phyloP scores from a whole-genome alignment of 2,888 invertebrate genomes.

The Drosophila maculinotata region DNA sequence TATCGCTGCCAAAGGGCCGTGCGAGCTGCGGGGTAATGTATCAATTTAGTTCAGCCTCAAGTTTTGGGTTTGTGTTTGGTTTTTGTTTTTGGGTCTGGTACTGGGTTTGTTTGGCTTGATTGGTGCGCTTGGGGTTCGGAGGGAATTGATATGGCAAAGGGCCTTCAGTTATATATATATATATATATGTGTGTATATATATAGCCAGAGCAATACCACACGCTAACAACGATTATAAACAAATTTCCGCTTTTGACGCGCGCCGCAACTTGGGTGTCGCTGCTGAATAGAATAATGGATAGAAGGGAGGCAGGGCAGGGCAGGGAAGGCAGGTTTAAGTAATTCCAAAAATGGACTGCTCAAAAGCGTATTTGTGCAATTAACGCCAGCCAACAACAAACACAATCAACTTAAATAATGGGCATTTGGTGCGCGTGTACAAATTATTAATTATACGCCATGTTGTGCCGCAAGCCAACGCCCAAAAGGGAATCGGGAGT shows the following conservation, averaged over 20 bases:
- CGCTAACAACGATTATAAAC: conserved; percentile 77
- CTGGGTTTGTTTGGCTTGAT: conserved; percentile 52
- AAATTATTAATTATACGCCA: conserved; percentile 78
- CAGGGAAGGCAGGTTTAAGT: conserved; percentile 44
- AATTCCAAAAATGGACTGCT: conserved; percentile 68
- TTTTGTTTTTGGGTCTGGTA: no score
- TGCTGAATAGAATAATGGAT: not conserved
- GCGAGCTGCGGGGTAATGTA: conserved; percentile 64
- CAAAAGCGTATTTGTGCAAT: conserved; percentile 78
- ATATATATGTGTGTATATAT: conserved; percentile 13
- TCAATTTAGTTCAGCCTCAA: conserved; percentile 67
- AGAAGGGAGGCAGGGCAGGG: not conserved
- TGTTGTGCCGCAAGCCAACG: conserved; percentile 58
- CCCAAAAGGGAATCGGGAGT: conserved; percentile 32
- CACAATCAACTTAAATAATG: conserved; percentile 50
- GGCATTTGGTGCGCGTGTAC: conserved; percentile 65
- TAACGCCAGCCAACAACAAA: conserved; percentile 59
- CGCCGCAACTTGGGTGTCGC: conserved; percentile 31
- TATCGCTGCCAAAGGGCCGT: conserved; percentile 43
- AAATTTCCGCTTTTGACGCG: conserved; percentile 82
- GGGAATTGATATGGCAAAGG: conserved; percentile 68
- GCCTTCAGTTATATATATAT: conserved; percentile 17
- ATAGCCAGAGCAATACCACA: conserved; percentile 51
- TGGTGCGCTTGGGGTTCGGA: conserved; percentile 75
- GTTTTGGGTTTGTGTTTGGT: conserved; percentile 34